Conservation (phyloP, 2,797 vertebrate genomes). For the Taenioides sp. region DNA sequence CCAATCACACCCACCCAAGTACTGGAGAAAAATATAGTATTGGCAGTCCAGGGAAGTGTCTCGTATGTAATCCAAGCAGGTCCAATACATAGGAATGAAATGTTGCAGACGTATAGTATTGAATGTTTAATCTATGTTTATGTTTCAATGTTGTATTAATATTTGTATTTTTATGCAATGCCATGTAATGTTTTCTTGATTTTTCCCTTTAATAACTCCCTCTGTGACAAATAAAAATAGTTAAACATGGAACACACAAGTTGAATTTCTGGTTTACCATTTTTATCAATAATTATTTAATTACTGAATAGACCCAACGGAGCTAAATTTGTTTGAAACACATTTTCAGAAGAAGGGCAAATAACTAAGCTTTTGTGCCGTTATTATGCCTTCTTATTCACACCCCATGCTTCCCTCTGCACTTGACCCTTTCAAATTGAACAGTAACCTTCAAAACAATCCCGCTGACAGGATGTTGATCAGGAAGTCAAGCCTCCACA, state of each 20-base stretch:
- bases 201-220: too few species aligned
- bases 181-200: too few species aligned
- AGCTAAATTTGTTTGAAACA: not conserved
- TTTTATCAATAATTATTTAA: not conserved
- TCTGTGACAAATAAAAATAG: not conserved
- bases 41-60: too few species aligned
- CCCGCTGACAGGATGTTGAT: not conserved
- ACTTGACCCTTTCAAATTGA: constrained; percentile 2
- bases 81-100: too few species aligned
- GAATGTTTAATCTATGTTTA: too few species aligned
- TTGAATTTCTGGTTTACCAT: not conserved
- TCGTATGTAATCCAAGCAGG: too few species aligned
- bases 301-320: not conserved
- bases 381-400: not conserved
- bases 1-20: too few species aligned
- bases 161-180: too few species aligned
- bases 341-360: not conserved
- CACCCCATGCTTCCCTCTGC: not conserved
- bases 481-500: constrained; percentile 2
- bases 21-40: too few species aligned
- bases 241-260: not conserved
- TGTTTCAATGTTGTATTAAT: too few species aligned
- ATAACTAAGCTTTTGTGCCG: not conserved
- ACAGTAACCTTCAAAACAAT: not conserved
- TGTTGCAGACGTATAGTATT: too few species aligned